Evolutionary conservation across 2,797 vertebrate genomes (phyloP), one percentile per base, ranked within the genome.

Genomic region (Sebastiscus albofasciatus): DNA sequence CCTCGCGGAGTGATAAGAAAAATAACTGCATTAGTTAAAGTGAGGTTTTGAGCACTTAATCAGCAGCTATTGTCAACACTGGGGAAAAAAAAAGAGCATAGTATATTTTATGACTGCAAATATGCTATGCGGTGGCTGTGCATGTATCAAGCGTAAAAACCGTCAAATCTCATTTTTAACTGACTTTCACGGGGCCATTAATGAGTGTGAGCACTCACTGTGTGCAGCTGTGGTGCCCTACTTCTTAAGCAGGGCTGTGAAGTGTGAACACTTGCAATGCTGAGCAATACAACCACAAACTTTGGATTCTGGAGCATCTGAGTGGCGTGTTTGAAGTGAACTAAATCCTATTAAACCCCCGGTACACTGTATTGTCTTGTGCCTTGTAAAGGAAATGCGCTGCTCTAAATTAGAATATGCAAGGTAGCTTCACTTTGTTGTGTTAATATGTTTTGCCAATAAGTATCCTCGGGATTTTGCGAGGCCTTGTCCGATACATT

Each of bases 301-400:
- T 92, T 93, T 87, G 91, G 82, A 87, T 91, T 87, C 79, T 58
- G 83, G 75, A 84, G 90, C 84, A 68, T 85, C 76, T 67, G 84
- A 88, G 87, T 87, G 88, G 74, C 72, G 81, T 81, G 90, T 94
- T 87, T 94, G 88, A 93, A 93, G 94, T 93, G 88, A 93, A 89
- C 88, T 74, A 92, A 95, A 95, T 95, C 94, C 94, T 82, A 93
- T 96, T 96, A 94, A 90, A 90, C 87, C 84, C 82, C 75, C 8
- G 68, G 61, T 80, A 74, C 90, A 83, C 82, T 77, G 82, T 77
- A 90, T 93, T 95, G 91, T 93, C 78, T 87, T 81, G 75, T 36
- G 83, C 78, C 90, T 59, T 89, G 90, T 90, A 93, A 90, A 92
- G 89, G 88, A 90, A 89, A 86, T 80, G 79, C 33, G 80, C 65